Conservation (phyloP, 1,140 invertebrate genomes). For the Caenorhabditis briggsae region DNA sequence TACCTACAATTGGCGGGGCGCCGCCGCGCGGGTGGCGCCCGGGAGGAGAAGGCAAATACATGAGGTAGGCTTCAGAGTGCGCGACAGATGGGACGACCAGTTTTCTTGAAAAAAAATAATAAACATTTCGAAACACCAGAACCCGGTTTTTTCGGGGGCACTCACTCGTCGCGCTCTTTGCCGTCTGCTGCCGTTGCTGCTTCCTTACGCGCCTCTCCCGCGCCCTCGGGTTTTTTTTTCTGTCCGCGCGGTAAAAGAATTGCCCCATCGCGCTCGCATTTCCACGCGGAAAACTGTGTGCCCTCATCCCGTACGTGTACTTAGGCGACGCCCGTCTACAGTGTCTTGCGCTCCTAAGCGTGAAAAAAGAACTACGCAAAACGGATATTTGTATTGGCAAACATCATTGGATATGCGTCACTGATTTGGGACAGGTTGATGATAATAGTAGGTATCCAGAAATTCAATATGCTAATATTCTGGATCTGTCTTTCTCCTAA, state of each 20-base stretch:
- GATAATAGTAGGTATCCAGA: slow-evolving; percentile 37
- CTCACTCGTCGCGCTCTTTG: slow-evolving; percentile 26
- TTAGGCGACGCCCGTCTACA: slow-evolving; percentile 51
- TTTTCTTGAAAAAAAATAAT: slow-evolving; percentile 56
- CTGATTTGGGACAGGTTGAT: slow-evolving; percentile 47
- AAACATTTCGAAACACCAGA: slow-evolving; percentile 49
- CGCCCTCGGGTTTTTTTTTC: background rate
- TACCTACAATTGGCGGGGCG: slow-evolving; percentile 1
- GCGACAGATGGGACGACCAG: slow-evolving; percentile 51
- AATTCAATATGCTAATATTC: slow-evolving; percentile 29
- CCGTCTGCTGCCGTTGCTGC: background rate
- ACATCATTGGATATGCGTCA: slow-evolving; percentile 55
- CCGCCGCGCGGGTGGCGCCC: slow-evolving; percentile 50
- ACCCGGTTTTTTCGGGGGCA: slow-evolving; percentile 54
- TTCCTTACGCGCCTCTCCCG: slow-evolving; percentile 5
- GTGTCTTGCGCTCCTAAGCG: slow-evolving; percentile 3
- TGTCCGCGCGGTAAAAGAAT: background rate
- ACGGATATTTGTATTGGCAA: slow-evolving; percentile 55
- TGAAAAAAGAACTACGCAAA: slow-evolving; percentile 38
- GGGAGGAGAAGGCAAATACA: slow-evolving; percentile 51
- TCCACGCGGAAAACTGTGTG: slow-evolving; percentile 54
- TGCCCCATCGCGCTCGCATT: background rate
- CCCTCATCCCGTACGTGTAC: slow-evolving; percentile 47
- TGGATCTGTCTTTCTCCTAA: background rate
- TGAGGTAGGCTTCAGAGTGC: slow-evolving; percentile 46